Percentiles rank a stretch among this genome's conserved stretches.
phyloP scores from a whole-genome alignment of 2,113 vertebrate genomes.

The Patagioenas fasciata region DNA sequence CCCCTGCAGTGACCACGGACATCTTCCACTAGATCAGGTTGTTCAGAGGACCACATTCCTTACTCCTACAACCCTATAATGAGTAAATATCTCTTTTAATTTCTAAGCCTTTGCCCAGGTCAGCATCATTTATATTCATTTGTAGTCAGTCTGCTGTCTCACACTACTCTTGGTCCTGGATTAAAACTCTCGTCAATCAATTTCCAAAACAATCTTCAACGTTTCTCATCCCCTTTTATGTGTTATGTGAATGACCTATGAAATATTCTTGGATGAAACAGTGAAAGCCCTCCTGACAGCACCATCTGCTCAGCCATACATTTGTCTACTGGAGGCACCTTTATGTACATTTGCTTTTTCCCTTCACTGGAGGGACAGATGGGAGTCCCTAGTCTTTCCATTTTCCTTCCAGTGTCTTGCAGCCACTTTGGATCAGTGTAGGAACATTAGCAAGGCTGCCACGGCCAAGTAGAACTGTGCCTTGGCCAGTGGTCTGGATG shows the following conservation, averaged over 20 bases:
- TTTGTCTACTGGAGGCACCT: not conserved
- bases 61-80: not conserved
- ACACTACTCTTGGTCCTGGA: not conserved
- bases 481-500: not conserved
- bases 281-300: not conserved
- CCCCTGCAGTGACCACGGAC: too few relatives aligned
- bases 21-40: too few relatives aligned
- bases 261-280: not conserved
- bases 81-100: not conserved
- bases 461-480: not conserved
- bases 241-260: not conserved
- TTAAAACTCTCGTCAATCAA: not conserved
- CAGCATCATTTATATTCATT: not conserved
- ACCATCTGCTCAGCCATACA: constrained; percentile 26
- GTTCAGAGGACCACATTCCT: not conserved
- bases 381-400: not conserved
- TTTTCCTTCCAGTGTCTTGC: not conserved
- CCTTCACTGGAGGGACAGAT: constrained; percentile 16
- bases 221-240: not conserved
- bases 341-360: not conserved
- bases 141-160: not conserved
- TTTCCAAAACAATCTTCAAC: not conserved
- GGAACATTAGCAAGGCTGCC: not conserved
- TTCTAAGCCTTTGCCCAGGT: not conserved
- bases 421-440: not conserved